Base-by-base conservation (phyloP, 2,113 vertebrate species). In the Vidua chalybeata region DNA sequence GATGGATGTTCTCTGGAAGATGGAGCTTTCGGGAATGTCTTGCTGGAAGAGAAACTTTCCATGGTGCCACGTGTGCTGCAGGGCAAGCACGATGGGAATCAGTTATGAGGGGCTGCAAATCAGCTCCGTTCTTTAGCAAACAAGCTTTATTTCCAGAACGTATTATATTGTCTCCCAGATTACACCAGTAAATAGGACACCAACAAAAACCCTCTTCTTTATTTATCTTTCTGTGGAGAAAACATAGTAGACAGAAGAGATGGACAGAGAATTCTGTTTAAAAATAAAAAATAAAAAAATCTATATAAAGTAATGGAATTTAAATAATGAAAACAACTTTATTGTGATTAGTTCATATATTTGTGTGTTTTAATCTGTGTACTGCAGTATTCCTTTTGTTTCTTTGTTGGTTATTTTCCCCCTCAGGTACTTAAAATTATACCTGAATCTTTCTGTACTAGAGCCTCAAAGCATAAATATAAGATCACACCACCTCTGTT, bases 51-150 rank as follows among this genome's bases (percentile, higher is more conserved):
- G 19, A 33, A 45, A 21, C 7, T 61, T 68, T 27, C 54, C 20
- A 1, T 10, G 20, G 33, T 56, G 52, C 13, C 33, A 63, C 0
- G 0, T 61, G 22, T 33, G 33, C 17, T 66, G 28, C 28, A 67
- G 3, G 33, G 56, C 46, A 78, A 78, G 15, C 19, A 87, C 41
- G 15, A 9, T 61, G 45, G 35, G 85, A 81, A 61, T 48, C 30
- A 68, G 0, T 41, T 74, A n/a, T 31, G 61, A 58, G 52, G 45
- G 13, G 39, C 31, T 68, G 56, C 27, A 87, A 74, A 90, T 77
- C 48, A 91, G 15, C 45, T 59, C 39, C 2, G 3, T 52, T 68
- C 56, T 49, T 91, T 43, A 84, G 9, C 48, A 78, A 31, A 31
- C 6, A 84, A 43, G 8, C 4, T 80, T 72, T 82, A 41, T 94